These are phyloP conservation scores for Thamnophis elegans DNA, from an alignment of 2,797 vertebrate species.

Conservation along the genomic window DNA sequence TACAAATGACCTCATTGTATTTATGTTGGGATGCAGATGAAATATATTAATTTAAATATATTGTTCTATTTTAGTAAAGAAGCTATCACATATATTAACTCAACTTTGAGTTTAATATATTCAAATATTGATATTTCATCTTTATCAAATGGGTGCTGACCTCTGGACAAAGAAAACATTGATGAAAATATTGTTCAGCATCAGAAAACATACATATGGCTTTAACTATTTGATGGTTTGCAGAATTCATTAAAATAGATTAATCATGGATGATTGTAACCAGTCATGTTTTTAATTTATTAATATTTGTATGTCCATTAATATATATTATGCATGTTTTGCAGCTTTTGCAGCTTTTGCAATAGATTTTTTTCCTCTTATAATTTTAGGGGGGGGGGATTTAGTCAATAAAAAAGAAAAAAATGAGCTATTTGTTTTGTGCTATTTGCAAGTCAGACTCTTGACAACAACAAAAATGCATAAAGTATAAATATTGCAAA, in stretches of 20 bases:
- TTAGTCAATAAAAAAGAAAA: neutral
- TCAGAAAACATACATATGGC: neutral
- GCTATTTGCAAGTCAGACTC: neutral
- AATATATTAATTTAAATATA: neutral
- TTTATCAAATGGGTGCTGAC: neutral
- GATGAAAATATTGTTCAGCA: neutral
- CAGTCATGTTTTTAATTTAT: neutral
- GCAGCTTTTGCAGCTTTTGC: neutral
- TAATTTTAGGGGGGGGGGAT: neutral
- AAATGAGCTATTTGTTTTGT: neutral
- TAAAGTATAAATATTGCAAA: neutral
- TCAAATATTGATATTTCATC: neutral
- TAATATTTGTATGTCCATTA: neutral
- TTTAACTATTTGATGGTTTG: neutral
- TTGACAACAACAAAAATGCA: neutral
- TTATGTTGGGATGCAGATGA: neutral
- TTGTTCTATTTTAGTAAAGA: neutral
- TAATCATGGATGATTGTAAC: neutral
- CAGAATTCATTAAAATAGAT: neutral
- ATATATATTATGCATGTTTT: neutral
- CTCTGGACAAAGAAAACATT: neutral
- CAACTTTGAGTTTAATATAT: neutral
- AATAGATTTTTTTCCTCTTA: neutral
- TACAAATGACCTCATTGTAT: neutral
- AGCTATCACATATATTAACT: neutral